Evolutionary conservation across 2,797 vertebrate genomes (phyloP).

Genomic region (Echiichthys vipera): DNA sequence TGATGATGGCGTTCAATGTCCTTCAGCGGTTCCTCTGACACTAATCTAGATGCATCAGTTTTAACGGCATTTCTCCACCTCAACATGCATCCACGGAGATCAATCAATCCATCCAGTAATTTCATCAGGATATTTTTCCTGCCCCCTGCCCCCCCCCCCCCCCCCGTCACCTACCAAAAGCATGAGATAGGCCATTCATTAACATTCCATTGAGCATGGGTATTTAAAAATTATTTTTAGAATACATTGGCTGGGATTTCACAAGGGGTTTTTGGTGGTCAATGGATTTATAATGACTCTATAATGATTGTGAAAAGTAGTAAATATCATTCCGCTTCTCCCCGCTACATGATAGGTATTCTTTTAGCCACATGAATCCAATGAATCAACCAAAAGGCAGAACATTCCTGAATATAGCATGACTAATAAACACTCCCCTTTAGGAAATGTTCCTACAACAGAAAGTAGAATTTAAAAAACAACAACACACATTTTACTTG

Average conservation of each 20-base stretch:
- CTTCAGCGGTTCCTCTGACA: slow-evolving; percentile 82
- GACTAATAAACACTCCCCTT: neutral
- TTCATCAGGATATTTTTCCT: slow-evolving; percentile 74
- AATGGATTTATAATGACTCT: slow-evolving; percentile 74
- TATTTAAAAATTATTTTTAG: slow-evolving; percentile 76
- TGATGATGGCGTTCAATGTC: slow-evolving; percentile 77
- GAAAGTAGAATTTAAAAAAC: slow-evolving; percentile 1
- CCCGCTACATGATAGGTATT: slow-evolving; percentile 34
- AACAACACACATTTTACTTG: neutral
- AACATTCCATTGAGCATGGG: slow-evolving; percentile 60
- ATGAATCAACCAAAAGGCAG: slow-evolving; percentile 41
- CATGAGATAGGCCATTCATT: slow-evolving; percentile 74
- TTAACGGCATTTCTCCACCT: slow-evolving; percentile 71
- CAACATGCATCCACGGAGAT: slow-evolving; percentile 70
- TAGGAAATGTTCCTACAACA: neutral
- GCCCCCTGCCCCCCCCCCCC: slow-evolving; percentile 21
- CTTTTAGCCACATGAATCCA: slow-evolving; percentile 20
- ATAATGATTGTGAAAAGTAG: slow-evolving; percentile 56
- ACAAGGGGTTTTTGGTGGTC: slow-evolving; percentile 42
- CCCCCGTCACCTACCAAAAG: slow-evolving; percentile 41
- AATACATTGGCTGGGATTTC: slow-evolving; percentile 61
- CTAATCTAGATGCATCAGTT: slow-evolving; percentile 85
- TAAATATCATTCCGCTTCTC: slow-evolving; percentile 67
- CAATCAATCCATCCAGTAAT: slow-evolving; percentile 83
- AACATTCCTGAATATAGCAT: slow-evolving; percentile 11